A percentile compares a stretch with the other conserved stretches of the same genome.
These are phyloP conservation scores for Eptatretus atami DNA, from an alignment of 2,797 vertebrate species.

Conservation along the genomic window DNA sequence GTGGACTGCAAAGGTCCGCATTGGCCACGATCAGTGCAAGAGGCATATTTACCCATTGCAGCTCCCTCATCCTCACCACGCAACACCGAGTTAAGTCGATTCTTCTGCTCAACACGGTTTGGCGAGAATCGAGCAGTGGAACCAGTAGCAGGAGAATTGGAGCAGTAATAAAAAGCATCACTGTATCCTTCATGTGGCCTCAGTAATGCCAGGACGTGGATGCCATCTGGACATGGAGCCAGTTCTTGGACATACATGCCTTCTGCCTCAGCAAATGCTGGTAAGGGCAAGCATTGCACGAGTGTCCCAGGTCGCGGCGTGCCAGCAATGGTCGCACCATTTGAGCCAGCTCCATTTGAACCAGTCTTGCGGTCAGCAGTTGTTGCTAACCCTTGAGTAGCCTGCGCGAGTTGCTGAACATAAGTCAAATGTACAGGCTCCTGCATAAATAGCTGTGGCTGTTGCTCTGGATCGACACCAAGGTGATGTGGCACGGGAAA, in stretches of 20 bases:
- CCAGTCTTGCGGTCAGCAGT: neutral
- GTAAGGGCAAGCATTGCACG: conserved; percentile 69
- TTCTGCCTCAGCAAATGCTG: conserved; percentile 76
- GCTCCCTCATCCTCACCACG: conserved; percentile 19
- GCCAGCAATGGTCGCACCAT: conserved; percentile 19
- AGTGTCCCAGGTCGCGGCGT: conserved; percentile 51
- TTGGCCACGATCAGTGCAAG: conserved; percentile 17
- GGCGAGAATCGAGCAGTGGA: conserved; percentile 31
- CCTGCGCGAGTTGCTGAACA: conserved; percentile 63
- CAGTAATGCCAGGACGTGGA: conserved; percentile 64
- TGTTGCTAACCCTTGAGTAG: neutral
- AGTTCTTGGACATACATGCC: conserved; percentile 75
- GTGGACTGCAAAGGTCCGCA: no score
- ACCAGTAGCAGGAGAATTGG: conserved; percentile 20
- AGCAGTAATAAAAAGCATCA: no score
- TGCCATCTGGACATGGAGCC: conserved; percentile 79
- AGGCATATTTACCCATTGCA: conserved; percentile 14
- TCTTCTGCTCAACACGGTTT: conserved; percentile 94
- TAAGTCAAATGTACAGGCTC: conserved; percentile 72
- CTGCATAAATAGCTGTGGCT: conserved; percentile 64
- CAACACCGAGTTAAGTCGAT: conserved; percentile 84
- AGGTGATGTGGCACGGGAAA: conserved; percentile 97
- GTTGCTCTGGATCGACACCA: conserved; percentile 89
- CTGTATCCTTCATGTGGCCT: conserved; percentile 19
- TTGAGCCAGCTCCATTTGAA: neutral